Percentiles rank a stretch among this genome's conserved stretches.
Evolutionary conservation across 2,797 vertebrate genomes (phyloP).

Genomic region (Sarcoramphus papa): DNA sequence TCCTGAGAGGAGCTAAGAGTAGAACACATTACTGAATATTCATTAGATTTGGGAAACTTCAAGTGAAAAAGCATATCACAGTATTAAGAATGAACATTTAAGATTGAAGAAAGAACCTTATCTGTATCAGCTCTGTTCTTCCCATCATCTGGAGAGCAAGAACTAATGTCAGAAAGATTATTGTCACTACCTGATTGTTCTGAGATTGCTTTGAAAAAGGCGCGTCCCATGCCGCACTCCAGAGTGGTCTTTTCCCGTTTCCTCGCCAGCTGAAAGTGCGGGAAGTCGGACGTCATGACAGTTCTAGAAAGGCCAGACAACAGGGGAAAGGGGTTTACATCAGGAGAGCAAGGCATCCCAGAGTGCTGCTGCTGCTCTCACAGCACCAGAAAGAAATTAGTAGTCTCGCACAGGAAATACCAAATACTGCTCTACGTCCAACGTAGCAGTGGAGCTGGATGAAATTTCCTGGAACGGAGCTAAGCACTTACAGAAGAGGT

Average conservation of each 20-base stretch:
- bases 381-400: not conserved
- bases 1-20: not conserved
- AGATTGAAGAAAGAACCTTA: not conserved
- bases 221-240: rapidly evolving
- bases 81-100: not conserved
- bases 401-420: not conserved
- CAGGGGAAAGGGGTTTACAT: not conserved
- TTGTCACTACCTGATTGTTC: not conserved
- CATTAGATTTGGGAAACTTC: not conserved
- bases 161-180: not conserved
- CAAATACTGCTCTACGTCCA: rapidly evolving
- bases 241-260: rapidly evolving
- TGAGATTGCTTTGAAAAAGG: not conserved
- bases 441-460: not conserved
- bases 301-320: not conserved
- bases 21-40: not conserved
- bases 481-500: not conserved
- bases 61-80: not conserved
- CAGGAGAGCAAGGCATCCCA: not conserved
- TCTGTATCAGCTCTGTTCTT: not conserved
- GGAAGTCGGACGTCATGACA: no score
- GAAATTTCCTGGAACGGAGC: not conserved
- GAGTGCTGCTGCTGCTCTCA: not conserved
- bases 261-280: rapidly evolving
- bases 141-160: not conserved